Percentiles rank a stretch among this genome's conserved stretches.
These are phyloP conservation scores for Thumatha senex DNA, from an alignment of 2,888 invertebrate genomes.

Conservation along the genomic window DNA sequence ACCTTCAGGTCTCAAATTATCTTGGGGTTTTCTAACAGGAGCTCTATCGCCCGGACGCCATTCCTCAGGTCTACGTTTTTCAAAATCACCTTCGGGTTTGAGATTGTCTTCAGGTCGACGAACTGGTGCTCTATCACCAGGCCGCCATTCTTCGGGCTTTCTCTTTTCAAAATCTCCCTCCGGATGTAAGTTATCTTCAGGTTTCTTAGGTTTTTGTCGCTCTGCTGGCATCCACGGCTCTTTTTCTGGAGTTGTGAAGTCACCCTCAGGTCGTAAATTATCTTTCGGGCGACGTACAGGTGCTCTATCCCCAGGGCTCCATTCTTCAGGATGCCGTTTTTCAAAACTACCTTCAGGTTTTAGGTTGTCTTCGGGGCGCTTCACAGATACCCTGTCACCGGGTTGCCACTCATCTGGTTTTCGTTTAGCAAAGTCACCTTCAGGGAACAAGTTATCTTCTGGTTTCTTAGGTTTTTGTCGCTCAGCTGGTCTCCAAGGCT, in stretches of 20 bases:
- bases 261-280: slow-evolving; percentile 77
- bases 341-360: slow-evolving; percentile 83
- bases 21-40: slow-evolving; percentile 8
- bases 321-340: slow-evolving; percentile 42
- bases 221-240: slow-evolving; percentile 59
- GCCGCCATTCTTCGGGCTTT: slow-evolving; percentile 59
- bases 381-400: slow-evolving; percentile 82
- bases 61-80: slow-evolving; percentile 57
- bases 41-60: slow-evolving; percentile 63
- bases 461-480: slow-evolving; percentile 57
- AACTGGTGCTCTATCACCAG: slow-evolving; percentile 60
- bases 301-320: slow-evolving; percentile 66
- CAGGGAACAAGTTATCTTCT: slow-evolving; percentile 77
- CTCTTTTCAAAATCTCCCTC: slow-evolving; percentile 78
- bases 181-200: slow-evolving; percentile 77
- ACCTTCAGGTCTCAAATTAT: slow-evolving; percentile 79
- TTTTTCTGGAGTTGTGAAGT: slow-evolving; percentile 76
- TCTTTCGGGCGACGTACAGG: slow-evolving; percentile 66
- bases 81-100: slow-evolving; percentile 74
- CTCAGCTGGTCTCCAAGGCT: slow-evolving; percentile 79
- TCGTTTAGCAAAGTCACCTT: slow-evolving; percentile 79
- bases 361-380: slow-evolving; percentile 79
- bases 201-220: slow-evolving; percentile 65
- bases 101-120: slow-evolving; percentile 63
- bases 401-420: slow-evolving; percentile 63